phyloP scores from a whole-genome alignment of 2,797 vertebrate genomes.

The Enteromius afrohamiltoni region DNA sequence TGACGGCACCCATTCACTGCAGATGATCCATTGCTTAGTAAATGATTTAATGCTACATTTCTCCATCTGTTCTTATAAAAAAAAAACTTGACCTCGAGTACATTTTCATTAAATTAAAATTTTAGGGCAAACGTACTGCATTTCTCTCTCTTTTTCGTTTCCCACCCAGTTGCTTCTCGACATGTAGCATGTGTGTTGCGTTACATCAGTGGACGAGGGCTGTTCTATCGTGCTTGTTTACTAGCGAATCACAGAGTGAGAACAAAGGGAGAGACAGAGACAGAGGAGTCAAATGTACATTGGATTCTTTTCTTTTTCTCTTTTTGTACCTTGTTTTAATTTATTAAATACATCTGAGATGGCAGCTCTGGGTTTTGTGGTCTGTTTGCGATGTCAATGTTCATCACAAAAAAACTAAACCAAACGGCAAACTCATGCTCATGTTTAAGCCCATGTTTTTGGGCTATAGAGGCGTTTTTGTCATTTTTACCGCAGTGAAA shows the following conservation, averaged over 20 bases:
- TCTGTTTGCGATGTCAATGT: constrained; percentile 21
- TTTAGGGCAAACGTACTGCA: constrained; percentile 55
- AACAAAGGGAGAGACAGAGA: constrained; percentile 51
- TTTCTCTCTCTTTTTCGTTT: constrained; percentile 70
- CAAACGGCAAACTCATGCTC: neutral
- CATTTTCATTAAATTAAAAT: neutral
- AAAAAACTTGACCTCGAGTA: neutral
- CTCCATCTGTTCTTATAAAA: neutral
- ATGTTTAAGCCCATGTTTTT: neutral
- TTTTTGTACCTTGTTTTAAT: constrained; percentile 87
- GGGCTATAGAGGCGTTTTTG: too few species aligned
- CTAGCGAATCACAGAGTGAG: constrained; percentile 58
- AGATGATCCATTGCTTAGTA: neutral
- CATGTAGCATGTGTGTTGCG: constrained; percentile 84
- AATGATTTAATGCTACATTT: neutral
- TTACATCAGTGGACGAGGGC: constrained; percentile 51
- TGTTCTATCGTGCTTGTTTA: constrained; percentile 63
- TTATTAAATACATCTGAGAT: constrained; percentile 88
- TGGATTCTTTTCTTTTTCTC: constrained; percentile 59
- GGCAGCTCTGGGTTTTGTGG: constrained; percentile 57
- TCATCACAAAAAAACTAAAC: neutral
- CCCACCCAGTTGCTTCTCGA: constrained; percentile 77
- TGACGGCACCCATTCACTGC: neutral
- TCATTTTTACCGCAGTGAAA: neutral
- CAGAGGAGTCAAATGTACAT: constrained; percentile 75